Conservation (phyloP, 2,888 invertebrate species). For the Mimas tiliae region DNA sequence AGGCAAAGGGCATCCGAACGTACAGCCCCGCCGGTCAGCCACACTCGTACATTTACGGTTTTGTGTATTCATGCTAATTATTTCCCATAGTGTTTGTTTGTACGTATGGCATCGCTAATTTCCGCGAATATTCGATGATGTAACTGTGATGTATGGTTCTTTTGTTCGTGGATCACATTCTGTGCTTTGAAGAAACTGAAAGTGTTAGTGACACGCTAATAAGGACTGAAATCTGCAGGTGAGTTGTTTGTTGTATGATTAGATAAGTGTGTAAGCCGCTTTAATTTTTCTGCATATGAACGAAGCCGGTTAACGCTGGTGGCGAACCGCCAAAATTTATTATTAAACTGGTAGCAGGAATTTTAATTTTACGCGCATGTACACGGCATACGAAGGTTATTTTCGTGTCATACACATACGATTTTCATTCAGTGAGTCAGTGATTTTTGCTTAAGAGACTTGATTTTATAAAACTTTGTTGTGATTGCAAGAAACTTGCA, state of each 20-base stretch:
- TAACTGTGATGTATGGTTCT: constrained; percentile 68
- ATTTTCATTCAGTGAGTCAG: constrained; percentile 28
- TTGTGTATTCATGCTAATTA: constrained; percentile 55
- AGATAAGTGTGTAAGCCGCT: constrained; percentile 34
- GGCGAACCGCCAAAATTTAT: constrained; percentile 76
- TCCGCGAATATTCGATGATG: constrained; percentile 70
- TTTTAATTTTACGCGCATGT: constrained; percentile 62
- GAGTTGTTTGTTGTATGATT: constrained; percentile 46
- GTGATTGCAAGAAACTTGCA: background rate
- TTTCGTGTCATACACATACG: constrained; percentile 45
- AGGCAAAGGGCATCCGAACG: constrained; percentile 15
- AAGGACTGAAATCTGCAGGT: constrained; percentile 54
- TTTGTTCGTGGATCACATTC: constrained; percentile 60
- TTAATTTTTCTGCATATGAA: constrained; percentile 46
- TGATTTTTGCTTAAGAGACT: constrained; percentile 4
- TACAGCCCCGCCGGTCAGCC: constrained; percentile 7
- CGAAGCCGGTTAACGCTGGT: constrained; percentile 50
- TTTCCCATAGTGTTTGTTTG: constrained; percentile 49
- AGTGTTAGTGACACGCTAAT: constrained; percentile 67
- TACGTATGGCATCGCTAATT: constrained; percentile 54
- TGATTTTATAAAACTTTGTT: background rate
- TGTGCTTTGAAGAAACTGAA: constrained; percentile 63
- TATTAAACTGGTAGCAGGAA: constrained; percentile 66
- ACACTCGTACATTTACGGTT: constrained; percentile 39
- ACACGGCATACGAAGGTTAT: constrained; percentile 58